Base-by-base conservation (phyloP, 2,888 invertebrate species). In the Allygus modestus region DNA sequence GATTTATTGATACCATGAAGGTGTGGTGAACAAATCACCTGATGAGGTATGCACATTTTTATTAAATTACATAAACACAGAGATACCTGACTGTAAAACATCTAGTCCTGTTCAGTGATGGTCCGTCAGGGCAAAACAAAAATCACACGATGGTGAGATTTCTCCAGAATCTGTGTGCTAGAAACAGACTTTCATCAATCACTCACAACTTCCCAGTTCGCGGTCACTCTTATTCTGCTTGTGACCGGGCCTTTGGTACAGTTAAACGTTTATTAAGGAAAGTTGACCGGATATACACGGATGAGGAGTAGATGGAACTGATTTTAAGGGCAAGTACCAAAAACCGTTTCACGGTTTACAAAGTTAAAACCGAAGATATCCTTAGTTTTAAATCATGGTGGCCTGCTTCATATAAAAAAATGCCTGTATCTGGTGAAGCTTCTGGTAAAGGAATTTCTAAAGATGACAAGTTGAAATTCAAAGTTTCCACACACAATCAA, bases 1-100 rank as follows among this genome's bases (percentile, higher is more conserved):
- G 12, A n/a, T 51, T 5, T 86, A 86, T 33, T 33, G 85, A 9
- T 87, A 87, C 81, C 86, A 86, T 84, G 85, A 87, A 73, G 87
- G 87, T 11, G 69, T 69, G 23, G 81, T 43, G 23, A 51, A 51
- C n/a, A 86, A 86, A 83, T 65, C 43, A 11, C 83, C 84, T 15
- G 81, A 85, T 23, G 85, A 83, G 73, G 83, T 85, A 20, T 83
- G 83, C 37, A 11, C 65, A n/a, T 23, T 65, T 9, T 20, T 65
- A n/a, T 65, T 23, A n/a, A 4, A 65, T 23, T 65, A 65, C 65
- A 23, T 23, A n/a, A 65, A 65, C 2, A 65, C 65, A 11, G 65
- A 65, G 20, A 12, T 65, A 4, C 65, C 65, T n/a, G 37, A 37
- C 4, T 7, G 12, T 54, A 65, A 85, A 83, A 69, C 15, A 86